phyloP scores from a whole-genome alignment of 1,140 invertebrate species.

The Caerostris darwini region DNA sequence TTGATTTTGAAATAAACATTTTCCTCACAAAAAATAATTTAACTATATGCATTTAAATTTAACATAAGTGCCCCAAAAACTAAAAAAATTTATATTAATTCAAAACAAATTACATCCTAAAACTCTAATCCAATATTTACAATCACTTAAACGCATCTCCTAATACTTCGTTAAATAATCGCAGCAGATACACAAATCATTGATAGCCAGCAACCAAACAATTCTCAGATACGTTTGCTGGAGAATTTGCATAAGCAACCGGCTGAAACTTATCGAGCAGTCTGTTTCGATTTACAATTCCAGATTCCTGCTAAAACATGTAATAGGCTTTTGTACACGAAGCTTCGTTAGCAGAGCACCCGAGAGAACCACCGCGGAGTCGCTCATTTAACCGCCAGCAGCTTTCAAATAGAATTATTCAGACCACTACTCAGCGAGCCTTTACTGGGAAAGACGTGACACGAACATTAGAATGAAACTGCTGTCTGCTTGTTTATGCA shows the following conservation, averaged over 20 bases:
- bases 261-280: neutral
- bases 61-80: too few species aligned
- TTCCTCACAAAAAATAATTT: too few species aligned
- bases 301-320: neutral
- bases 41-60: too few species aligned
- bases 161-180: too few species aligned
- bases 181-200: too few species aligned
- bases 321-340: neutral
- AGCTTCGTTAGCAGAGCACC: neutral
- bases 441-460: constrained; percentile 3
- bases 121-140: too few species aligned
- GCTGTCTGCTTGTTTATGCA: constrained; percentile 10
- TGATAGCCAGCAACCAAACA: too few species aligned
- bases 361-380: neutral
- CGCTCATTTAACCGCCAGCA: neutral
- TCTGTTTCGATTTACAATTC: neutral
- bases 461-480: constrained; percentile 45
- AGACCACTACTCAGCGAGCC: neutral
- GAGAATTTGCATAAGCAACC: neutral
- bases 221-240: too few species aligned
- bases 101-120: too few species aligned
- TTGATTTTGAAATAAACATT: too few species aligned
- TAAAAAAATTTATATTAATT: too few species aligned
- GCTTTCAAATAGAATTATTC: constrained; percentile 47
- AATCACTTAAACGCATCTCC: too few species aligned